These are phyloP conservation scores for Diplazon laetatorius DNA, from an alignment of 2,888 invertebrate genomes.

Conservation along the genomic window DNA sequence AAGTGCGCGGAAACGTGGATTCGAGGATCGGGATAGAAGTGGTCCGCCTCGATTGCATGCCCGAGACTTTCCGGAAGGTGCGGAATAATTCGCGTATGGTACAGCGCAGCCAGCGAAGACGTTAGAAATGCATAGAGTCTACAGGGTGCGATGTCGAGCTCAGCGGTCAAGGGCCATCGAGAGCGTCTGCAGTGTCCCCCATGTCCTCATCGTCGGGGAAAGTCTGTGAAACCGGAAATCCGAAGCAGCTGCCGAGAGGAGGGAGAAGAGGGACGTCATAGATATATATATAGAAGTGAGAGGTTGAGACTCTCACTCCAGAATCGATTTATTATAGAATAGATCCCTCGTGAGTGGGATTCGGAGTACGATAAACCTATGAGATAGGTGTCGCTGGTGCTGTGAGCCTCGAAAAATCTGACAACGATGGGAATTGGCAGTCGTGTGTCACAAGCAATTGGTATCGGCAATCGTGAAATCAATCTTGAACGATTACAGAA, in stretches of 20 bases:
- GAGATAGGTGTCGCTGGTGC: not conserved
- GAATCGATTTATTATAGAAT: slow-evolving; percentile 53
- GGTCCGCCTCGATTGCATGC: slow-evolving; percentile 30
- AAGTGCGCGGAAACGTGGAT: slow-evolving; percentile 27
- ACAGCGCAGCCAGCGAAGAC: not conserved
- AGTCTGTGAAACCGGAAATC: not conserved
- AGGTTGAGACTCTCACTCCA: not conserved
- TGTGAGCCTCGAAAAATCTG: not conserved
- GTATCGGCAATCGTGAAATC: not conserved
- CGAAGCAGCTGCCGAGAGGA: no score
- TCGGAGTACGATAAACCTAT: not conserved
- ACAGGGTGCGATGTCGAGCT: slow-evolving; percentile 9
- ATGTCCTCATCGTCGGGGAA: slow-evolving; percentile 10
- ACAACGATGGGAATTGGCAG: no score
- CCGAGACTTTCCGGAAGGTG: slow-evolving; percentile 28
- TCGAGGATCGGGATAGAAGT: slow-evolving; percentile 46
- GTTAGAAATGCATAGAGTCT: slow-evolving; percentile 59
- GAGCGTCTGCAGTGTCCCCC: slow-evolving; percentile 18
- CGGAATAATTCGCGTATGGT: slow-evolving; percentile 34
- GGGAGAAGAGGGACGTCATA: no score
- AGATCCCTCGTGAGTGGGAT: slow-evolving; percentile 3
- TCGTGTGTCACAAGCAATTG: no score
- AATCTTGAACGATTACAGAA: no score
- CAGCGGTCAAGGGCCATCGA: slow-evolving; percentile 51
- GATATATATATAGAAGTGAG: not conserved